Evolutionary conservation across 2,113 vertebrate species (phyloP).

Genomic region (Sceloporus tristichus): DNA sequence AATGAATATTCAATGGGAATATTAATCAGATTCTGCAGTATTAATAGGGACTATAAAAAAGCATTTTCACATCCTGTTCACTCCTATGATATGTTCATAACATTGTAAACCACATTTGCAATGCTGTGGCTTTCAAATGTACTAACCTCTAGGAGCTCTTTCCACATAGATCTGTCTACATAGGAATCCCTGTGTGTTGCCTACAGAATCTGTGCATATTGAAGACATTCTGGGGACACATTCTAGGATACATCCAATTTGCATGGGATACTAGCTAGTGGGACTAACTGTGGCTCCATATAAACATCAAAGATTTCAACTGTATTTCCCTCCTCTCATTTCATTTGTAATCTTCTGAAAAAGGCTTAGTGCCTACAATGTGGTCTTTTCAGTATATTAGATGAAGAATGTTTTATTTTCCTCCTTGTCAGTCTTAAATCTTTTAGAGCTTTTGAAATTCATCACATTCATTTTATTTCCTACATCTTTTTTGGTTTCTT

Average conservation of each 20-base stretch:
- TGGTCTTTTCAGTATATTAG: background rate
- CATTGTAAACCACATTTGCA: background rate
- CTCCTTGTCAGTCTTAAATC: background rate
- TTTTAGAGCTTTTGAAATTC: background rate
- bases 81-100: no score
- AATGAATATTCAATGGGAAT: background rate
- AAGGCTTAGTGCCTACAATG: background rate
- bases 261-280: no score
- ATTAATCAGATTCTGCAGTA: background rate
- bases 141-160: background rate
- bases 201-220: background rate
- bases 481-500: background rate
- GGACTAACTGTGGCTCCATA: no score
- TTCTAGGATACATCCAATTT: background rate
- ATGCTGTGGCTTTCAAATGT: background rate
- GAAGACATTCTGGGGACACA: background rate
- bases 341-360: background rate
- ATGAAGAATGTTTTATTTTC: background rate
- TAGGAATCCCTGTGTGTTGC: background rate
- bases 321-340: background rate
- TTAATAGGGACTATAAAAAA: no score
- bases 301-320: no score
- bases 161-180: background rate
- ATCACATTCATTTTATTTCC: background rate
- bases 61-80: no score